Evolutionary conservation across 2,113 vertebrate species (phyloP).

Genomic region (Xyliphius kryptos): DNA sequence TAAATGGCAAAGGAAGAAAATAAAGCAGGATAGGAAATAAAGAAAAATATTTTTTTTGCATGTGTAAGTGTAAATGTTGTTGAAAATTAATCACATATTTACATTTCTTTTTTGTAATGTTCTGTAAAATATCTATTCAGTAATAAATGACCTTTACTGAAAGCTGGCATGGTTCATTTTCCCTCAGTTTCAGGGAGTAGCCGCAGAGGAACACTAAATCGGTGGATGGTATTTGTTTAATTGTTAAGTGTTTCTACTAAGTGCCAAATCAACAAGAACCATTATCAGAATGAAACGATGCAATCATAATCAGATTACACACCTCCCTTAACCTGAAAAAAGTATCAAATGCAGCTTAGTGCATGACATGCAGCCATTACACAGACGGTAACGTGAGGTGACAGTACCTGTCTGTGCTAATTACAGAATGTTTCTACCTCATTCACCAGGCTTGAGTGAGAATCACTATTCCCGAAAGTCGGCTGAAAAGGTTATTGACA

Average conservation of each 20-base stretch:
- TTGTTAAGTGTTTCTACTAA: background rate
- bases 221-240: background rate
- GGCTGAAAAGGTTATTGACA: slow-evolving; percentile 2
- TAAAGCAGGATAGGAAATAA: background rate
- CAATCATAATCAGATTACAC: background rate
- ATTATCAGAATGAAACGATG: background rate
- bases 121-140: too few species aligned
- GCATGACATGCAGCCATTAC: background rate
- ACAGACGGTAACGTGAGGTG: background rate
- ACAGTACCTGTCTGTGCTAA: slow-evolving; percentile 6
- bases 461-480: background rate
- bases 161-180: background rate
- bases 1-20: background rate
- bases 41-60: background rate
- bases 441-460: background rate
- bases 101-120: too few species aligned
- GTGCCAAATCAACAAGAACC: background rate
- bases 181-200: background rate
- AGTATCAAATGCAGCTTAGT: background rate
- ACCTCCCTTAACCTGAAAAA: background rate
- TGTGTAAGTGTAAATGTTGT: too few species aligned
- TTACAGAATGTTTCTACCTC: background rate
- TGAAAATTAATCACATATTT: too few species aligned
- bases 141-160: too few species aligned
- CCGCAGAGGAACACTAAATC: background rate